Evolutionary conservation across 2,113 vertebrate genomes (phyloP), one percentile per base, ranked within the genome.

Genomic region (Asarcornis scutulata): DNA sequence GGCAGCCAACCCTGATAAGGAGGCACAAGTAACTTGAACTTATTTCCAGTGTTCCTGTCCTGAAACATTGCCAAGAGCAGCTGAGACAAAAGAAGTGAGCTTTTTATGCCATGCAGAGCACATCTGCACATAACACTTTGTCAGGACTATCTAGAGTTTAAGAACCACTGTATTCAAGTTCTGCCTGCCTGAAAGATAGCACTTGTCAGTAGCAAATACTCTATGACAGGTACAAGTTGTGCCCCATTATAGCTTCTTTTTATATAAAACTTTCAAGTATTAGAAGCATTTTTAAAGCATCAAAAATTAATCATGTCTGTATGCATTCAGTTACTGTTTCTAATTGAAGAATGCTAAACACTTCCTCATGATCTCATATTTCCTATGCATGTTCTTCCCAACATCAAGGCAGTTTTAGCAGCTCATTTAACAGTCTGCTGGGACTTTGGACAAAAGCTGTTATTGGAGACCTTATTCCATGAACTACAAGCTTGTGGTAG

Each of bases 71-170:
- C 44, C 75, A 88, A 71, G 32, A 81, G 18, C 7, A 50, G 59
- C 4, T 36, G 32, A 88, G n/a, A 55, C 6, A 2, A 77, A 94
- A 94, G 66, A 50, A 15, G n/a, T 34, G n/a, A 77, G 40, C 16
- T 73, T 85, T 21, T 55, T 13, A 32, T 36, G 48, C 64, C 26
- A 1, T 12, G 32, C 36, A 81, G n/a, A 58, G 18, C 0, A 0
- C 6, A 20, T 34, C 38, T 58, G 21, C 26, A 56, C 36, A 68
- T 38, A 38, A 38, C 38, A 9, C 38, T 38, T 38, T 38, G 38
- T 38, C 38, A 38, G 38, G 38, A 38, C 38, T 38, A 38, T 38
- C 38, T 38, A 38, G 38, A 38, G 38, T 38, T 38, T 26, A n/a
- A 31, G 29, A 46, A 3, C 15, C 31, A 27, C 34, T 50, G 27